phyloP scores from a whole-genome alignment of 2,797 vertebrate species.

The Cetoscarus ocellatus region DNA sequence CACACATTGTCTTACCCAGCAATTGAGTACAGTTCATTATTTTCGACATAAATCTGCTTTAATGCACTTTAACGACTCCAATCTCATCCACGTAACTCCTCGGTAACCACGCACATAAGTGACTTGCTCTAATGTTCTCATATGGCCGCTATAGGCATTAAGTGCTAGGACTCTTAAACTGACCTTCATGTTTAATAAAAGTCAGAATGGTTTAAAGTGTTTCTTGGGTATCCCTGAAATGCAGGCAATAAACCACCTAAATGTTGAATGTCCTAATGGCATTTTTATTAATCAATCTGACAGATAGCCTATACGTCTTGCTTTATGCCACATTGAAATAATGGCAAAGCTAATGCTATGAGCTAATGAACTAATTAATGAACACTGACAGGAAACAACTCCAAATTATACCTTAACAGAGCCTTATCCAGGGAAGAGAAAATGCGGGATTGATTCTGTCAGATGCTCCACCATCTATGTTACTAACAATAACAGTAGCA shows the following conservation, averaged over 20 bases:
- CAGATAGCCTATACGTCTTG: no score
- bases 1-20: slow-evolving; percentile 47
- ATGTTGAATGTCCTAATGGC: neutral
- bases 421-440: no score
- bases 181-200: neutral
- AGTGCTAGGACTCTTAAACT: slow-evolving; percentile 1
- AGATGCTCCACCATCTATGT: no score
- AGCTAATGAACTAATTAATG: no score
- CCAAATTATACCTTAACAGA: no score
- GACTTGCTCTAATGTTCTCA: slow-evolving; percentile 9
- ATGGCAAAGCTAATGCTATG: no score
- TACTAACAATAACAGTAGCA: no score
- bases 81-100: slow-evolving; percentile 10
- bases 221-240: neutral
- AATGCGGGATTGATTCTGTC: no score
- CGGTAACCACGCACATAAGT: neutral
- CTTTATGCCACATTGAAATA: no score
- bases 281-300: no score
- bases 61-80: slow-evolving; percentile 37
- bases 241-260: neutral
- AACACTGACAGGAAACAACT: no score
- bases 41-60: slow-evolving; percentile 64
- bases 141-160: neutral
- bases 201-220: neutral
- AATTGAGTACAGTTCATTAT: slow-evolving; percentile 43